A percentile compares a stretch with the other conserved stretches of the same genome.
These are phyloP conservation scores for Hydropsyche betteni DNA, from an alignment of 2,888 invertebrate genomes.

Conservation along the genomic window DNA sequence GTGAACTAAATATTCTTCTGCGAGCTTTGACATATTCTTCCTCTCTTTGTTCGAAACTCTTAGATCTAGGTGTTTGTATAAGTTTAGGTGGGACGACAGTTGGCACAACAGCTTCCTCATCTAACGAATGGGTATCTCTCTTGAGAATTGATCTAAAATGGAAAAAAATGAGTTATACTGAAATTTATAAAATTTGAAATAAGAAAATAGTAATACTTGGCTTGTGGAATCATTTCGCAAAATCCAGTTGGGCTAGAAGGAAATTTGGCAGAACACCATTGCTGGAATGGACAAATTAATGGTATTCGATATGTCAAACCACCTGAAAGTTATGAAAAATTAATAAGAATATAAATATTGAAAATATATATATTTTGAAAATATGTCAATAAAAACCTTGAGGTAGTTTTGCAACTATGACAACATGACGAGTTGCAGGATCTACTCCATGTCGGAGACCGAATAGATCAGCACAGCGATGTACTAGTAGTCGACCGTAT, in stretches of 20 bases:
- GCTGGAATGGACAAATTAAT: slow-evolving; percentile 60
- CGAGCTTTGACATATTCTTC: slow-evolving; percentile 88
- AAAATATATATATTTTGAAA: slow-evolving; percentile 3
- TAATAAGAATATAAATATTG: neutral
- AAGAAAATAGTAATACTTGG: slow-evolving; percentile 55
- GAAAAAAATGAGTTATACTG: slow-evolving; percentile 8
- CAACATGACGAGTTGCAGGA: slow-evolving; percentile 79
- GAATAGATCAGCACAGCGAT: slow-evolving; percentile 92
- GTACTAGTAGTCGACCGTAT: slow-evolving; percentile 95
- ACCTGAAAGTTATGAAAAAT: slow-evolving; percentile 54
- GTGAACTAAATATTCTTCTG: slow-evolving; percentile 81
- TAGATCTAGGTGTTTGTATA: slow-evolving; percentile 62
- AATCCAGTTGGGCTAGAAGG: slow-evolving; percentile 56
- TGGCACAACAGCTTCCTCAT: slow-evolving; percentile 67
- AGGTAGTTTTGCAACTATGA: slow-evolving; percentile 83
- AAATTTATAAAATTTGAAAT: neutral
- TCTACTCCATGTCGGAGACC: slow-evolving; percentile 95
- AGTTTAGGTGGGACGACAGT: slow-evolving; percentile 48
- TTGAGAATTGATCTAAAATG: slow-evolving; percentile 80
- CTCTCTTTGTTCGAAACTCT: slow-evolving; percentile 91
- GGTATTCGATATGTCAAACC: slow-evolving; percentile 57
- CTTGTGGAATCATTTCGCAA: slow-evolving; percentile 53
- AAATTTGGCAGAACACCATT: slow-evolving; percentile 61
- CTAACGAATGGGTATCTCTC: slow-evolving; percentile 82
- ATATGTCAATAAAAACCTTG: slow-evolving; percentile 54